Evolutionary conservation across 2,888 invertebrate species (phyloP), one percentile per base, ranked within the genome.

Genomic region (Zaprionus bogoriensis): DNA sequence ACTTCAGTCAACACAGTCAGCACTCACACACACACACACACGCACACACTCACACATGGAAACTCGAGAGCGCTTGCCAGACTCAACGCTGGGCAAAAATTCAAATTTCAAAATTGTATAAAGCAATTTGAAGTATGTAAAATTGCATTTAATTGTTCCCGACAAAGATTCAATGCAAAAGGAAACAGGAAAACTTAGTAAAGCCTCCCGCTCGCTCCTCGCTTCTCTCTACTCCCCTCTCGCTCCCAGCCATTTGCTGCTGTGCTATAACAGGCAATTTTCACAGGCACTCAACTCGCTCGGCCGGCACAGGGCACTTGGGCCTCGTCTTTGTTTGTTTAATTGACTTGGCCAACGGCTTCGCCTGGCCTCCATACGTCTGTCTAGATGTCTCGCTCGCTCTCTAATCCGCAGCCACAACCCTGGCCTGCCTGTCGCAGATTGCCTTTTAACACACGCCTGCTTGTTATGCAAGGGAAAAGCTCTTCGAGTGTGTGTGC

Each of bases 81-180:
- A 50, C 39, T 41, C 27, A 9, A 9, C 20, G 52, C 30, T 50
- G 7, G 50, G 28, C 62, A 66, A 68, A 86, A 79, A 77, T 72
- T 69, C 57, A 66, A 67, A 78, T 75, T 66, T 64, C 58, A 61
- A 83, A 83, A 81, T 80, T 74, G 80, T 79, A 67, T 75, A 79
- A 86, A 86, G 68, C 77, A 71, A 86, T 86, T 84, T 79, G 68
- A 58, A 78, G 77, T 77, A 87, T 84, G 87, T 87, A 79, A 87
- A 85, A 85, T 80, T 77, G 73, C 80, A 87, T 86, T 79, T 83
- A 86, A 87, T 80, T 77, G 86, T 83, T 85, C 61, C 73, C 76
- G 80, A 68, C 73, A 74, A 79, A 67, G 79, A 77, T 50, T 70
- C 58, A 67, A 64, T 64, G 53, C 61, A 36, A 68, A 72, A 65